phyloP scores from a whole-genome alignment of 2,113 vertebrate species.

The Leptosomus discolor region DNA sequence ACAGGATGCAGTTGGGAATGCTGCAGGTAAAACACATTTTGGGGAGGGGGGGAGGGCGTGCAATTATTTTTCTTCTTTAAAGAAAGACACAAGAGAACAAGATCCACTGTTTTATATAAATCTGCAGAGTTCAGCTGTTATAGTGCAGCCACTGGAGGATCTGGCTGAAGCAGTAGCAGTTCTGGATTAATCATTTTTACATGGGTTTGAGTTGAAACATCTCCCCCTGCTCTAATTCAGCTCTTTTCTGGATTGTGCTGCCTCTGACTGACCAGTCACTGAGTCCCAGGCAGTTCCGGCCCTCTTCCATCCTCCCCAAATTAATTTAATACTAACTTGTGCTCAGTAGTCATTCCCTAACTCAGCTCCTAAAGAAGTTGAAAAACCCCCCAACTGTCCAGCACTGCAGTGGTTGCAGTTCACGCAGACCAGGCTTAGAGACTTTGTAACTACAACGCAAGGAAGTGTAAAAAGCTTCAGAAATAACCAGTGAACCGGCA shows the following conservation, averaged over 20 bases:
- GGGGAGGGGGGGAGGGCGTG: neutral
- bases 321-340: neutral
- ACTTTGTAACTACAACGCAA: neutral
- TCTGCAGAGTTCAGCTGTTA: neutral
- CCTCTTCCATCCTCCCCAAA: neutral
- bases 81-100: neutral
- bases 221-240: neutral
- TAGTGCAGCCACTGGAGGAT: neutral
- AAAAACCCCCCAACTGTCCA: neutral
- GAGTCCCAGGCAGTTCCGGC: neutral
- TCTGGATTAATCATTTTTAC: neutral
- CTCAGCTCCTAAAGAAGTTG: neutral
- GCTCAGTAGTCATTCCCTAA: neutral
- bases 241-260: neutral
- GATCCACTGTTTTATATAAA: neutral
- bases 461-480: neutral
- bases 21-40: constrained; percentile 82
- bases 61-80: neutral
- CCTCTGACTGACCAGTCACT: neutral
- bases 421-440: neutral
- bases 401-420: neutral
- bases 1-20: constrained; percentile 92
- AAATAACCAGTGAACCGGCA: neutral
- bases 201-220: neutral
- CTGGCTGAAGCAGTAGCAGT: neutral